Percentiles rank a stretch among this genome's conserved stretches.
These are phyloP conservation scores for Smithornis capensis DNA, from an alignment of 2,113 vertebrate genomes.

Conservation along the genomic window DNA sequence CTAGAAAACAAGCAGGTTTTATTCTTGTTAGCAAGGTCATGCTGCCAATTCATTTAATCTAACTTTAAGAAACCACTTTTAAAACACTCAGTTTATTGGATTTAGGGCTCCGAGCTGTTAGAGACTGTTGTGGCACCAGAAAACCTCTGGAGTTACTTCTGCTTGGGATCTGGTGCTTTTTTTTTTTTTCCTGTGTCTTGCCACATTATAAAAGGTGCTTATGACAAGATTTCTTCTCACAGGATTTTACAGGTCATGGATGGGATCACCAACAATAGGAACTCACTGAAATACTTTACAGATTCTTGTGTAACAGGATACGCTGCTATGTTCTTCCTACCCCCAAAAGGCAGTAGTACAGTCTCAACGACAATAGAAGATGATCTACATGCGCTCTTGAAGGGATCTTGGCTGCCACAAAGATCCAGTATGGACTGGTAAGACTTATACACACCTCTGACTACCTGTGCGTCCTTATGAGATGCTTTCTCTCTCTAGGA, in stretches of 20 bases:
- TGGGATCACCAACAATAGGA: not conserved
- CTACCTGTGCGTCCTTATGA: not conserved
- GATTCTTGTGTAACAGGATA: not conserved
- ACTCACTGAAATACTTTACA: not conserved
- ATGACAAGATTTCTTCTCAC: not conserved
- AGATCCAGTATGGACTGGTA: not conserved
- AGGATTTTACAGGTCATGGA: not conserved
- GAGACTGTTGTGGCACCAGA: not conserved
- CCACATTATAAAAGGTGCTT: not conserved
- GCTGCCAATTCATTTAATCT: not conserved
- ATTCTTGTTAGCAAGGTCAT: not conserved
- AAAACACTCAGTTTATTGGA: not conserved
- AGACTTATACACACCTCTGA: not conserved
- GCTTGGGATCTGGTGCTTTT: not conserved
- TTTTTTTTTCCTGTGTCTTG: not conserved
- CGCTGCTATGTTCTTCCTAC: not conserved
- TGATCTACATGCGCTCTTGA: rapidly evolving
- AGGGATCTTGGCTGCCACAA: not conserved
- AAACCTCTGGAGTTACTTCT: not conserved
- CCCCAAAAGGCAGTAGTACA: not conserved
- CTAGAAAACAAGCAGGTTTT: not conserved
- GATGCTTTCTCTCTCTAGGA: not conserved
- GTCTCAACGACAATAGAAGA: not conserved
- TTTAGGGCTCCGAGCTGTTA: not conserved
- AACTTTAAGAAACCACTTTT: not conserved